Evolutionary conservation across 2,797 vertebrate species (phyloP).

Genomic region (Poeciliopsis gracilis): DNA sequence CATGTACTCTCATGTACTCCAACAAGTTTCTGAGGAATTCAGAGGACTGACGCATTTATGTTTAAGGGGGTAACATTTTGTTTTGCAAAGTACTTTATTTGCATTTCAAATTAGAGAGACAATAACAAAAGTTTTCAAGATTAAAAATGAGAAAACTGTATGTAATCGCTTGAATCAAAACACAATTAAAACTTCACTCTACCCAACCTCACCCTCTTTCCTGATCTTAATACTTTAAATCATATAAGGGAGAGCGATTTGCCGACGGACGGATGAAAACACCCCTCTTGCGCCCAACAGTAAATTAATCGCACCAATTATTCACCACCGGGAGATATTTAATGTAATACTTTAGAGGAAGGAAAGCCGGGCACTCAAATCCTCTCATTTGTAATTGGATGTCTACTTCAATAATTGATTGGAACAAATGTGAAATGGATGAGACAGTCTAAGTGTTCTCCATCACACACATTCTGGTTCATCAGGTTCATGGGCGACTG

Average conservation of each 20-base stretch:
- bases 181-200: conserved; percentile 83
- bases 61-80: not conserved
- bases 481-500: conserved; percentile 70
- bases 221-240: conserved; percentile 80
- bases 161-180: conserved; percentile 82
- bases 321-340: conserved; percentile 81
- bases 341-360: conserved; percentile 83
- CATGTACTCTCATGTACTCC: not conserved
- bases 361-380: conserved; percentile 83
- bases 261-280: conserved; percentile 78
- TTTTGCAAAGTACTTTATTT: not conserved
- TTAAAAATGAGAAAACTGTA: conserved; percentile 78
- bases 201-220: conserved; percentile 39
- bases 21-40: not conserved
- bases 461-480: conserved; percentile 80
- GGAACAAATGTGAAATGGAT: conserved; percentile 87
- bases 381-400: conserved; percentile 87
- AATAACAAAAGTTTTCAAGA: conserved; percentile 80
- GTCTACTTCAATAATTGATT: conserved; percentile 89
- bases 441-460: conserved; percentile 85
- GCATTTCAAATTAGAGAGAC: conserved; percentile 71
- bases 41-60: not conserved
- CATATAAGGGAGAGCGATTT: conserved; percentile 74
- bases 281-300: conserved; percentile 78
- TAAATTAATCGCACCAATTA: conserved; percentile 87